These are phyloP conservation scores for Platycercus adscitus DNA, from an alignment of 2,113 vertebrate species.

Conservation along the genomic window DNA sequence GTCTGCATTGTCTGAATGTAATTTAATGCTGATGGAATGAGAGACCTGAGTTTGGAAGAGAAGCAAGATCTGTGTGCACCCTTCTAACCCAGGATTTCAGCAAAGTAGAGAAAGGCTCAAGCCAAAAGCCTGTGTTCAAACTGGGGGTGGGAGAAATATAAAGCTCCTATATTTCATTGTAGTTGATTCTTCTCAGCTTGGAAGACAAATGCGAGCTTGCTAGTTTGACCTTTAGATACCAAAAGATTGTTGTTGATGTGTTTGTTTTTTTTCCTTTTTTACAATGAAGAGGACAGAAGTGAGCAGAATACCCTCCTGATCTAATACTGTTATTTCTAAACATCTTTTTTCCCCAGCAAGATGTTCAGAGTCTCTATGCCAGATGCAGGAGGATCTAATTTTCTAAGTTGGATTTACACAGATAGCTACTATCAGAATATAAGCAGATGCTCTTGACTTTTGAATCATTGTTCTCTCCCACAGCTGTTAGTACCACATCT, in stretches of 20 bases:
- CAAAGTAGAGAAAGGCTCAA: not conserved
- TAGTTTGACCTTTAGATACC: not conserved
- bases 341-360: not conserved
- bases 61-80: not conserved
- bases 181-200: not conserved
- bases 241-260: not conserved
- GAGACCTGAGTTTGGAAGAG: not conserved
- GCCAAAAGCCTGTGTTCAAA: not conserved
- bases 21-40: not conserved
- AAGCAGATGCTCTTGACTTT: constrained; percentile 41
- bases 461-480: not conserved
- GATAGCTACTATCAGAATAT: not conserved
- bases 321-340: not conserved
- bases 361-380: constrained; percentile 20
- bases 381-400: constrained; percentile 18
- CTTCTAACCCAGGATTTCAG: not conserved
- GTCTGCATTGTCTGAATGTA: not conserved
- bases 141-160: not conserved
- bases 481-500: not conserved
- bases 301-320: not conserved
- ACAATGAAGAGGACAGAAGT: not conserved
- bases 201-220: not conserved
- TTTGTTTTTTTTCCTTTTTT: not conserved
- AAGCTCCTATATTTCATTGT: not conserved
- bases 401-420: constrained; percentile 31